Conservation (phyloP, 1,140 invertebrate genomes). For the Ectropis grisescens region DNA sequence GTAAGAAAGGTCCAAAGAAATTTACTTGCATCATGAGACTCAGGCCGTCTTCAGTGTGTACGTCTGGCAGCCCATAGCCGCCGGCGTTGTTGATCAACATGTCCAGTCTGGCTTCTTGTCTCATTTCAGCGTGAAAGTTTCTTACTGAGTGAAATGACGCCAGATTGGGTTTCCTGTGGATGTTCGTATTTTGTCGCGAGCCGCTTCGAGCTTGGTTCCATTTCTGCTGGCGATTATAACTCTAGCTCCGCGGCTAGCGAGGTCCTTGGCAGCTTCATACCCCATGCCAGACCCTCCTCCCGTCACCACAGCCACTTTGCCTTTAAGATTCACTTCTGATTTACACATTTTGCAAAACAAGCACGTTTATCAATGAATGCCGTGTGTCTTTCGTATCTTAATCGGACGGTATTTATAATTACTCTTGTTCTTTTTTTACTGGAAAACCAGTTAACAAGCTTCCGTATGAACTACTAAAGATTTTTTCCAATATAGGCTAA, state of each 20-base stretch:
- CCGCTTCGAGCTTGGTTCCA: slow-evolving; percentile 61
- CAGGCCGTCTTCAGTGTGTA: slow-evolving; percentile 63
- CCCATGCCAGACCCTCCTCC: slow-evolving; percentile 89
- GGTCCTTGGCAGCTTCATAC: slow-evolving; percentile 78
- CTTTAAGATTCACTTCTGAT: slow-evolving; percentile 36
- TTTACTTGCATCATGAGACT: slow-evolving; percentile 71
- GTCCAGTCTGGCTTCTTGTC: slow-evolving; percentile 55
- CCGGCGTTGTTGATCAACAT: slow-evolving; percentile 74
- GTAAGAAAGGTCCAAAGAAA: slow-evolving; percentile 71
- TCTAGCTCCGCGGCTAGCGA: slow-evolving; percentile 78
- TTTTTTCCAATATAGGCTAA: no score
- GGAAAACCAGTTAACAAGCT: no score
- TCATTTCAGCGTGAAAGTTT: slow-evolving; percentile 35
- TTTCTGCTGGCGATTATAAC: slow-evolving; percentile 84
- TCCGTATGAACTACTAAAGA: no score
- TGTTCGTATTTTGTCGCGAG: slow-evolving; percentile 37
- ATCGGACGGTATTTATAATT: not conserved
- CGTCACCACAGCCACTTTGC: slow-evolving; percentile 84
- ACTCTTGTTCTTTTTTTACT: not conserved
- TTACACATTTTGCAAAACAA: no score
- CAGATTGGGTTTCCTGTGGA: slow-evolving; percentile 40
- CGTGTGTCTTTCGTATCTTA: no score
- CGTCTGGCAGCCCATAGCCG: slow-evolving; percentile 28
- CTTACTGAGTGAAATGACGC: slow-evolving; percentile 31
- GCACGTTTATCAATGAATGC: no score